Evolutionary conservation across 2,113 vertebrate species (phyloP).

Genomic region (Cyanoramphus novaezelandiae): DNA sequence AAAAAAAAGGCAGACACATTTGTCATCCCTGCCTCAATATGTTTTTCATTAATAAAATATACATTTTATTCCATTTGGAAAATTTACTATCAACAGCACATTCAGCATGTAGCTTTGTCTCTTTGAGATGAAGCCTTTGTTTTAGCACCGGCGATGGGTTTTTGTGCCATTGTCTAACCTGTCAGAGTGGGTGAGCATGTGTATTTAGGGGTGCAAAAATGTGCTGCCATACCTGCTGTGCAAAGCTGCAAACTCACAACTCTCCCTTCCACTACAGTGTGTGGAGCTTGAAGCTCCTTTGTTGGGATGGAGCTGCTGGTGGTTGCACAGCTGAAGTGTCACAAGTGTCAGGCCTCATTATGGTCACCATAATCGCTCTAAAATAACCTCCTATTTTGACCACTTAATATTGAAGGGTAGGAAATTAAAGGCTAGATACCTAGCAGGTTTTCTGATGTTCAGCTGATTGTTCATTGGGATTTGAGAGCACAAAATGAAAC

Average conservation of each 20-base stretch:
- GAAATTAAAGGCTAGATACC: constrained; percentile 66
- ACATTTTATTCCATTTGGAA: constrained; percentile 77
- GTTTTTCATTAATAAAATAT: constrained; percentile 78
- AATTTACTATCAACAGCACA: constrained; percentile 74
- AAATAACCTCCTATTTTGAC: constrained; percentile 72
- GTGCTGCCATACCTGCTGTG: constrained; percentile 92
- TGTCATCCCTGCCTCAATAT: constrained; percentile 55
- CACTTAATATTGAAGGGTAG: constrained; percentile 50
- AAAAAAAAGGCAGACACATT: constrained; percentile 40
- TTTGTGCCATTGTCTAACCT: constrained; percentile 87
- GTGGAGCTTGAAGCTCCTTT: constrained; percentile 82
- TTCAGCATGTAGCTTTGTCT: constrained; percentile 69
- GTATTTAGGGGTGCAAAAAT: constrained; percentile 89
- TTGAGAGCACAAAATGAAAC: neutral
- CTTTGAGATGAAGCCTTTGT: constrained; percentile 82
- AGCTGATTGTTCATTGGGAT: neutral
- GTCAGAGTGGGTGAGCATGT: constrained; percentile 90
- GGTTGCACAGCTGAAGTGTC: constrained; percentile 87
- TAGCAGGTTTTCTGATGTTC: constrained; percentile 58
- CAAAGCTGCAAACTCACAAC: constrained; percentile 83
- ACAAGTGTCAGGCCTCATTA: constrained; percentile 91
- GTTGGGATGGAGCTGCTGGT: constrained; percentile 86
- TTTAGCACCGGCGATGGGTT: constrained; percentile 62
- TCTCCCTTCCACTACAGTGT: constrained; percentile 81
- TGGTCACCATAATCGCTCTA: constrained; percentile 76